phyloP scores from a whole-genome alignment of 2,888 invertebrate species.

The Gastracanthus pulcherrimus region DNA sequence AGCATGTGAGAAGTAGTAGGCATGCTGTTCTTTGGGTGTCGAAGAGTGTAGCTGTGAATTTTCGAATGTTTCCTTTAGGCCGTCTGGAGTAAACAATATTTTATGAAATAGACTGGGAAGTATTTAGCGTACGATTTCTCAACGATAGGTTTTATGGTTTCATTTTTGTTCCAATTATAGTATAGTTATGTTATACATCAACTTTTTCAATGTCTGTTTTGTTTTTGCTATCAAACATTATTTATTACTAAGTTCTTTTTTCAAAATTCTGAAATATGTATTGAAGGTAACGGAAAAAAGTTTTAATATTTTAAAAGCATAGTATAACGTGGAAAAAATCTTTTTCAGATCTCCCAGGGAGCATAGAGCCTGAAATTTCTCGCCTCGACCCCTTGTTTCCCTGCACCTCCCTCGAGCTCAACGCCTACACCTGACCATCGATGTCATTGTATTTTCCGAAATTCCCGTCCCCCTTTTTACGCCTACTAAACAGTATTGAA shows the following conservation, averaged over 20 bases:
- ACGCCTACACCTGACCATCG: conserved; percentile 13
- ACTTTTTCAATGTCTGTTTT: too few relatives aligned
- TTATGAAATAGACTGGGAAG: not conserved
- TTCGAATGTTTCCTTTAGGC: not conserved
- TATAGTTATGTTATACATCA: too few relatives aligned
- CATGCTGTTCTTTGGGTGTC: not conserved
- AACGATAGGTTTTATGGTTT: too few relatives aligned
- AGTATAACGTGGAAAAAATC: not conserved
- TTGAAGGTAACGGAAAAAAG: not conserved
- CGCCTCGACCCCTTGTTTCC: not conserved
- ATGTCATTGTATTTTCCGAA: conserved; percentile 9
- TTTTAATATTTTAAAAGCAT: not conserved
- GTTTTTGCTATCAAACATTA: too few relatives aligned
- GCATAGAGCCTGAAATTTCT: not conserved
- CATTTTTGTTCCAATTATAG: too few relatives aligned
- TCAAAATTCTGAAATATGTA: too few relatives aligned
- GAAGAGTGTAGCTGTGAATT: not conserved
- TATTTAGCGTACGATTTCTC: not conserved
- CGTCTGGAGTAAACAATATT: not conserved
- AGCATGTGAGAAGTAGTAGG: not conserved
- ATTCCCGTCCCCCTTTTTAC: conserved; percentile 11
- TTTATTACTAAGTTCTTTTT: too few relatives aligned
- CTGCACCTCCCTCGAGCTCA: not conserved
- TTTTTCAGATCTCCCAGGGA: conserved; percentile 6
- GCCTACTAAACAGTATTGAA: conserved; percentile 4